Evolutionary conservation across 2,113 vertebrate species (phyloP).

Genomic region (Saguinus imperator): DNA sequence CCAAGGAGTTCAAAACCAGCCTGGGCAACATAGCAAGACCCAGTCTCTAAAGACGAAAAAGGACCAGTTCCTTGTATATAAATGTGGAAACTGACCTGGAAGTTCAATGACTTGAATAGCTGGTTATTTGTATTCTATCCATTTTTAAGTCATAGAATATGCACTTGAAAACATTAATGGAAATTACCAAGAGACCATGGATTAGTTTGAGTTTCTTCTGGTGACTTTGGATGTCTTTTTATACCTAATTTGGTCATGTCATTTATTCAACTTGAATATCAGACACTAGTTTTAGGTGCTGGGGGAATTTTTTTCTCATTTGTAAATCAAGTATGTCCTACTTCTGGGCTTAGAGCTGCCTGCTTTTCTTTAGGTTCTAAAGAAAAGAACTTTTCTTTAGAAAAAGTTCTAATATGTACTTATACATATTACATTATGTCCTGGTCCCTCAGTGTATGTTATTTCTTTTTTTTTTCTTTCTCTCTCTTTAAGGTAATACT

Average conservation of each 20-base stretch:
- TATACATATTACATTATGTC: background rate
- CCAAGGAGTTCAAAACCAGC: too few relatives aligned
- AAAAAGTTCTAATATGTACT: background rate
- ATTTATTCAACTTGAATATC: background rate
- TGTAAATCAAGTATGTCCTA: background rate
- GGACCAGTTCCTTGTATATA: background rate
- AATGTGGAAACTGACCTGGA: constrained; percentile 39
- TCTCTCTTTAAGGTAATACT: constrained; percentile 90
- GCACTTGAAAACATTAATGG: constrained; percentile 14
- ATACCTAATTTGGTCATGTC: constrained; percentile 34
- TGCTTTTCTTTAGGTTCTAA: constrained; percentile 31
- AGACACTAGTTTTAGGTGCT: background rate
- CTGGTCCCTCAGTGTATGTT: constrained; percentile 36
- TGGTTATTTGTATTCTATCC: constrained; percentile 35
- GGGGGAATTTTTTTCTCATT: background rate
- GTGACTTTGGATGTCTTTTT: background rate
- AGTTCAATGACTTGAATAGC: constrained; percentile 25
- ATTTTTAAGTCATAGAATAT: background rate
- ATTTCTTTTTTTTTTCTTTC: background rate
- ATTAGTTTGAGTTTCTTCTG: constrained; percentile 27
- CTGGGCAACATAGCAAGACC: too few relatives aligned
- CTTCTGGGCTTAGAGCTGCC: background rate
- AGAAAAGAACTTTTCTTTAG: too few relatives aligned
- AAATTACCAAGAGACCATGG: background rate
- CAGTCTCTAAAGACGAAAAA: too few relatives aligned